phyloP scores from a whole-genome alignment of 2,113 vertebrate species.

The Caretta caretta region DNA sequence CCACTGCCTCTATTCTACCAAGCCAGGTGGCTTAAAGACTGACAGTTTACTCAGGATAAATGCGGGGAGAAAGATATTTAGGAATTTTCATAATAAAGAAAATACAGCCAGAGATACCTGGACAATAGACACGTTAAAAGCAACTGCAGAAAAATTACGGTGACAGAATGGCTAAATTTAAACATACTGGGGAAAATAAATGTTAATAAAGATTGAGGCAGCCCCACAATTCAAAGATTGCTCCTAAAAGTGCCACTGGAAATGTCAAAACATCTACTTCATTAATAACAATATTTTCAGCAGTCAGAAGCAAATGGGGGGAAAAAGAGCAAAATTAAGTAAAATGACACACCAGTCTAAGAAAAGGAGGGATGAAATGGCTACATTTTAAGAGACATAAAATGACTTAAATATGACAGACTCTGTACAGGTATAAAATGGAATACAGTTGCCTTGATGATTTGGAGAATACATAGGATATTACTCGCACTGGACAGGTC shows the following conservation, averaged over 20 bases:
- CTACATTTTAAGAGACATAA: not conserved
- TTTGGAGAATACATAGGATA: not conserved
- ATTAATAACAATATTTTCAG: not conserved
- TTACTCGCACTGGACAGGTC: not conserved
- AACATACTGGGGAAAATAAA: not conserved
- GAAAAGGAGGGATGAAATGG: not conserved
- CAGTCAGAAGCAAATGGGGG: not conserved
- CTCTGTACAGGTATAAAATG: not conserved
- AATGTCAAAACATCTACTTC: not conserved
- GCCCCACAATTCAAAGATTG: not conserved
- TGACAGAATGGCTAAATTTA: not conserved
- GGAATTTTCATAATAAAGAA: not conserved
- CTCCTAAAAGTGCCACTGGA: not conserved
- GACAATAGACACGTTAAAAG: not conserved
- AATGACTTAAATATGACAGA: not conserved
- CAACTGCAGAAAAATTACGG: accelerated
- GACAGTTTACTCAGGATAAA: accelerated
- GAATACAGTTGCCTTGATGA: not conserved
- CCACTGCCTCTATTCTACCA: accelerated
- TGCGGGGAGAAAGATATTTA: accelerated
- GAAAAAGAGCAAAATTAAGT: not conserved
- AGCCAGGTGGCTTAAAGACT: accelerated
- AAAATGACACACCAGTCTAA: not conserved
- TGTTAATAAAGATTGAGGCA: not conserved
- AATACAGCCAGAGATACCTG: accelerated